phyloP scores from a whole-genome alignment of 2,113 vertebrate species.

The Chionodraco myersi region DNA sequence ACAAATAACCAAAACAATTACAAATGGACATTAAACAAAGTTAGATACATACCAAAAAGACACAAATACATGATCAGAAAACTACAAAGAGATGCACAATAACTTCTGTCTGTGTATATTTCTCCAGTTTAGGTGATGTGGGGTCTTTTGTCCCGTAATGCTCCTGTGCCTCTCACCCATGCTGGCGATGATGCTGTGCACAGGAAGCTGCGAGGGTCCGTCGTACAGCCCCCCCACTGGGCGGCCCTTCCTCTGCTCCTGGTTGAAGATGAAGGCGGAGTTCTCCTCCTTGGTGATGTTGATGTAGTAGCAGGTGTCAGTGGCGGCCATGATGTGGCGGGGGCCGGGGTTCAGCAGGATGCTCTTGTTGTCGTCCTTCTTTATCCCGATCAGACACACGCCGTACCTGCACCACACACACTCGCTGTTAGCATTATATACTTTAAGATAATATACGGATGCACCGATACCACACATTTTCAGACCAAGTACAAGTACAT shows the following conservation, averaged over 20 bases:
- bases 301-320: constrained; percentile 98
- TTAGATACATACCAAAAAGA: too few species aligned
- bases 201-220: constrained; percentile 89
- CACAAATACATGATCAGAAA: too few species aligned
- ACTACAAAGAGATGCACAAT: too few species aligned
- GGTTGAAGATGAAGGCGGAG: constrained; percentile 96
- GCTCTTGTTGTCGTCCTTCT: constrained; percentile 92
- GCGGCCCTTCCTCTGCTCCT: constrained; percentile 91
- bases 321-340: constrained; percentile 90
- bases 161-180: constrained; percentile 87
- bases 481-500: too few species aligned
- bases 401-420: constrained; percentile 86
- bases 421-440: too few species aligned
- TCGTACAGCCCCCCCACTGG: constrained; percentile 80
- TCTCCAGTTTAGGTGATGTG: too few species aligned
- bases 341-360: constrained; percentile 96
- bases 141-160: too few species aligned
- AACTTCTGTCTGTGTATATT: not conserved
- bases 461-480: too few species aligned
- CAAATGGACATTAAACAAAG: too few species aligned
- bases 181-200: constrained; percentile 97
- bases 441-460: too few species aligned
- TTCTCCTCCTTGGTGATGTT: constrained; percentile 99
- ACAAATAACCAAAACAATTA: too few species aligned
- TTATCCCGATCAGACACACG: constrained; percentile 94